phyloP scores from a whole-genome alignment of 2,888 invertebrate genomes.

The Hyles lineata region DNA sequence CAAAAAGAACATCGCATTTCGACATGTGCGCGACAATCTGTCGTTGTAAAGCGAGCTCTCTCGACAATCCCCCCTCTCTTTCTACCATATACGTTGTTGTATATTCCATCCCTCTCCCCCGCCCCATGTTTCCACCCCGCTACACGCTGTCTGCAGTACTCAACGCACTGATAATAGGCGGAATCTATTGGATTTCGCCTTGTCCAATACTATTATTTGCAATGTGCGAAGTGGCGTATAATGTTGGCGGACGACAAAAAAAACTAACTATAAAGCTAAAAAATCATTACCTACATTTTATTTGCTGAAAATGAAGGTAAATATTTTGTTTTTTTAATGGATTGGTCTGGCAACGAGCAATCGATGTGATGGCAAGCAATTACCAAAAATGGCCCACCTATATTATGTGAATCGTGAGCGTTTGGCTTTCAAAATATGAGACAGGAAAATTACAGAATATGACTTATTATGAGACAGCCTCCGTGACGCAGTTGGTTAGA shows the following conservation, averaged over 20 bases:
- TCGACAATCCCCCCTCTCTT: constrained; percentile 53
- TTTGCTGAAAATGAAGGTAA: no score
- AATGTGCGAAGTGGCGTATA: constrained; percentile 8
- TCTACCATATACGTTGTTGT: constrained; percentile 39
- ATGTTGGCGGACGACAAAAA: neutral
- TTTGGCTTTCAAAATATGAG: no score
- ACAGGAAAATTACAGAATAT: no score
- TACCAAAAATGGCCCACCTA: no score
- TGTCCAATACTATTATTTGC: constrained; percentile 59
- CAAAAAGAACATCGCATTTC: constrained; percentile 80
- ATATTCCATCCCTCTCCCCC: constrained; percentile 53
- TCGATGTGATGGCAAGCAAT: no score
- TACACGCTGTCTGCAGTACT: constrained; percentile 72
- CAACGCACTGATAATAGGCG: constrained; percentile 73
- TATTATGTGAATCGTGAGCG: no score
- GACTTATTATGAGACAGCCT: no score
- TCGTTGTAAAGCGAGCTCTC: constrained; percentile 76
- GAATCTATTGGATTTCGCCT: constrained; percentile 73
- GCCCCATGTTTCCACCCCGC: constrained; percentile 54
- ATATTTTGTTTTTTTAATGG: no score
- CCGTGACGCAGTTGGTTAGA: no score
- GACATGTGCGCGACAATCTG: constrained; percentile 84
- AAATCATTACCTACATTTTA: neutral
- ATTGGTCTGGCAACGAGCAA: no score
- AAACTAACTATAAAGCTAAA: neutral